Evolutionary conservation across 2,797 vertebrate genomes (phyloP).

Genomic region (Amblyraja radiata): DNA sequence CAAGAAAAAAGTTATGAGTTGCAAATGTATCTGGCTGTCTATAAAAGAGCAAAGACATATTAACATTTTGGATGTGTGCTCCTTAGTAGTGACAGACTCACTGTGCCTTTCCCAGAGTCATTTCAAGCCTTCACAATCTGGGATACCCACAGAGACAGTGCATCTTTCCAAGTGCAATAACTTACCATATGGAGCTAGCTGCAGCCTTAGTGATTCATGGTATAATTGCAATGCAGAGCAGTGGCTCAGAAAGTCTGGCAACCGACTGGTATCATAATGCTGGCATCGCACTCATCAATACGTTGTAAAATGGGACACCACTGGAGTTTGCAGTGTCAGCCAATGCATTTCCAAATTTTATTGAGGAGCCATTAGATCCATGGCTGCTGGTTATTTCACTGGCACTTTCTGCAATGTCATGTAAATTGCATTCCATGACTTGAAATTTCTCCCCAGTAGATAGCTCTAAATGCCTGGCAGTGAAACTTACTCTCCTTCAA

Average conservation of each 20-base stretch:
- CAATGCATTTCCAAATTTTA: too few relatives aligned
- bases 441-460: background rate
- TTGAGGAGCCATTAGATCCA: too few relatives aligned
- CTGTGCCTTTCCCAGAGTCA: background rate
- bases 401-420: background rate
- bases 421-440: background rate
- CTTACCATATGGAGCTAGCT: background rate
- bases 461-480: too few relatives aligned
- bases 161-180: background rate
- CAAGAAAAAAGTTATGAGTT: background rate
- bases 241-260: too few relatives aligned
- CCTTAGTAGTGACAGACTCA: background rate
- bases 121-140: background rate
- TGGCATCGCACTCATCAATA: too few relatives aligned
- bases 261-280: too few relatives aligned
- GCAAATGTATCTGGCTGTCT: background rate
- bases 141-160: background rate
- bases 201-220: too few relatives aligned
- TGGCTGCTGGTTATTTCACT: too few relatives aligned
- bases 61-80: background rate
- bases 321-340: too few relatives aligned
- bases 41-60: background rate
- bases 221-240: too few relatives aligned
- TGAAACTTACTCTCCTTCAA: too few relatives aligned
- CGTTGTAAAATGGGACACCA: too few relatives aligned